These are phyloP conservation scores for Geotrupes spiniger DNA, from an alignment of 2,888 invertebrate species.

Conservation along the genomic window DNA sequence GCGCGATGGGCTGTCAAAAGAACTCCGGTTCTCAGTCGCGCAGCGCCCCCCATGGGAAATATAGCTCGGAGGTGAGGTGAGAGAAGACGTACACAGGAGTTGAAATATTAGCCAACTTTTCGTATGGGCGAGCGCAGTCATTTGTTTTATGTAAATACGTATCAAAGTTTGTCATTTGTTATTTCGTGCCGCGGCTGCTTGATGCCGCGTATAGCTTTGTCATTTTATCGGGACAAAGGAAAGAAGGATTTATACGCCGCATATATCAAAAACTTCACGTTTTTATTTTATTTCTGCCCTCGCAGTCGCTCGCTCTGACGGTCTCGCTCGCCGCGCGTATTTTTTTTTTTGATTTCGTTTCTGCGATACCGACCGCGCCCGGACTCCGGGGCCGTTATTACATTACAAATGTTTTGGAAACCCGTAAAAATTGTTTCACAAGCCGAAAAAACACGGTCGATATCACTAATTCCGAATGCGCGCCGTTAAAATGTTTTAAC, in stretches of 20 bases:
- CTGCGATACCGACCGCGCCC: too few relatives aligned
- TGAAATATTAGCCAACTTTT: slow-evolving; percentile 54
- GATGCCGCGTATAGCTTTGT: slow-evolving; percentile 20
- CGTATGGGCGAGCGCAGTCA: slow-evolving; percentile 52
- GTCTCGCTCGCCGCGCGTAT: background rate
- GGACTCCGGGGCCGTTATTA: too few relatives aligned
- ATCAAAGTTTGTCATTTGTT: slow-evolving; percentile 51
- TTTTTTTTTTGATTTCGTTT: too few relatives aligned
- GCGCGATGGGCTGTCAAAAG: slow-evolving; percentile 41
- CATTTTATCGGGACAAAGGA: slow-evolving; percentile 24
- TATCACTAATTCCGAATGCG: too few relatives aligned
- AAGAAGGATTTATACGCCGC: slow-evolving; percentile 23
- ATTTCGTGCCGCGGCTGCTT: slow-evolving; percentile 35
- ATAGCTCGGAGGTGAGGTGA: slow-evolving; percentile 37
- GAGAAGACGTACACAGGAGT: slow-evolving; percentile 20
- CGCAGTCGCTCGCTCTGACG: slow-evolving; percentile 8
- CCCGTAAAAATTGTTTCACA: too few relatives aligned
- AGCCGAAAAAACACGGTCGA: too few relatives aligned
- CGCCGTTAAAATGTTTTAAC: too few relatives aligned
- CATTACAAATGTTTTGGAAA: too few relatives aligned
- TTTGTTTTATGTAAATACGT: slow-evolving; percentile 54
- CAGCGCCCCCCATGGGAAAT: slow-evolving; percentile 45
- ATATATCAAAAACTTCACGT: slow-evolving; percentile 22
- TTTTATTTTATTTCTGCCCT: slow-evolving; percentile 18
- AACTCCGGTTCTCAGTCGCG: slow-evolving; percentile 14